Evolutionary conservation across 2,797 vertebrate genomes (phyloP).

Genomic region (Channa striata): DNA sequence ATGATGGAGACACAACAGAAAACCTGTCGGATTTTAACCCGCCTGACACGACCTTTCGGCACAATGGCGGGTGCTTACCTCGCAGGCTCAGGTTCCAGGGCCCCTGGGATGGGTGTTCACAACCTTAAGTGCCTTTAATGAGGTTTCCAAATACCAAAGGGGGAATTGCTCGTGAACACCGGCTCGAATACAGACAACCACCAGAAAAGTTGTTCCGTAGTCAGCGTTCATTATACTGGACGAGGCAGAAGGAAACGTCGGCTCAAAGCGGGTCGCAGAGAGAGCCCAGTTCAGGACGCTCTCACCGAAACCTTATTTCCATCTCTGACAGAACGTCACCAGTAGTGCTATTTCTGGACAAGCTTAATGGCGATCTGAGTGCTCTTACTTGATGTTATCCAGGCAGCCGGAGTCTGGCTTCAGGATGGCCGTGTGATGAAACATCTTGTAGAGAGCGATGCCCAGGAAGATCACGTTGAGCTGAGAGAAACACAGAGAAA

Average conservation of each 20-base stretch:
- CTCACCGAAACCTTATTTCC: conserved; percentile 35
- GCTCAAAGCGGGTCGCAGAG: background rate
- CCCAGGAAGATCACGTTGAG: conserved; percentile 98
- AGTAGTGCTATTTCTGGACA: conserved; percentile 56
- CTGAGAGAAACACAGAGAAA: conserved; percentile 74
- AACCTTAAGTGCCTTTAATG: conserved; percentile 64
- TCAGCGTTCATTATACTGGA: conserved; percentile 22
- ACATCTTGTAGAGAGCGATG: conserved; percentile 99
- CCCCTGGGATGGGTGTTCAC: conserved; percentile 35
- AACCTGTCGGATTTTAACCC: conserved; percentile 65
- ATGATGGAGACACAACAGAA: conserved; percentile 54
- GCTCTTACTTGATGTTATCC: conserved; percentile 99
- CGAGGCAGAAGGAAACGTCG: conserved; percentile 18
- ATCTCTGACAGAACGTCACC: conserved; percentile 31
- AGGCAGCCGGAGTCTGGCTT: conserved; percentile 98
- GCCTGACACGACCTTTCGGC: conserved; percentile 65
- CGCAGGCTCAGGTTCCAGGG: conserved; percentile 21
- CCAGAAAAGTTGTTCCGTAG: conserved; percentile 15
- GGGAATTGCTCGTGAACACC: conserved; percentile 19
- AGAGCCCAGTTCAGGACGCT: conserved; percentile 22
- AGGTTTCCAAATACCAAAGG: conserved; percentile 62
- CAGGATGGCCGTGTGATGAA: conserved; percentile 98
- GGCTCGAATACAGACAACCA: conserved; percentile 36
- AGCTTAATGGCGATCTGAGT: conserved; percentile 61
- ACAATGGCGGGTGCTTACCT: conserved; percentile 57